Percentiles rank a stretch among this genome's conserved stretches.
Evolutionary conservation across 2,888 invertebrate genomes (phyloP).

Genomic region (Mechanitis mazaeus): DNA sequence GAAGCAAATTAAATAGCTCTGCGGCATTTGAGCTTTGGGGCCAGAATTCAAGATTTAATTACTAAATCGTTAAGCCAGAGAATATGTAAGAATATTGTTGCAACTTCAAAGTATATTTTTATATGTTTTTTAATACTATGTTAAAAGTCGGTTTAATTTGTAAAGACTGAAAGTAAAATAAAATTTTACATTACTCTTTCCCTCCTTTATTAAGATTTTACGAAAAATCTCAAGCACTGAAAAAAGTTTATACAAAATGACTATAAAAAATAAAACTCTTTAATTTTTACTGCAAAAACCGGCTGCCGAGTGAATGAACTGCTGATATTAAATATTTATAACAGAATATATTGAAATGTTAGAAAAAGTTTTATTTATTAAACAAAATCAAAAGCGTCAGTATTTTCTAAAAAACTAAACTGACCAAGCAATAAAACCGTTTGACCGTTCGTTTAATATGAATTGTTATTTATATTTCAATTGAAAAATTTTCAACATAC

Average conservation of each 20-base stretch:
- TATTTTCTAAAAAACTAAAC: too few relatives aligned
- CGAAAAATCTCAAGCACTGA: neutral
- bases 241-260: conserved; percentile 14
- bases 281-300: conserved; percentile 15
- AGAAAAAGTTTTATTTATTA: conserved; percentile 26
- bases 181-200: neutral
- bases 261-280: conserved; percentile 15
- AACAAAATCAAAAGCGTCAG: conserved; percentile 10
- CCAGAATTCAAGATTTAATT: conserved; percentile 4
- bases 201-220: neutral
- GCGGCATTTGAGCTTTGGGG: conserved; percentile 1
- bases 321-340: conserved; percentile 12
- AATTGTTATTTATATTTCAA: too few relatives aligned
- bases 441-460: too few relatives aligned
- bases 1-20: conserved; percentile 2
- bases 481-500: too few relatives aligned
- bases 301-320: conserved; percentile 13
- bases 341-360: conserved; percentile 16
- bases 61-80: neutral
- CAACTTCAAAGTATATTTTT: neutral
- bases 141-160: neutral
- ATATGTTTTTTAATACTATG: neutral
- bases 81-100: neutral
- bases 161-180: neutral
- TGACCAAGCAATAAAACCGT: too few relatives aligned